Conservation (phyloP, 2,113 vertebrate genomes). For the Marmota flaviventris region DNA sequence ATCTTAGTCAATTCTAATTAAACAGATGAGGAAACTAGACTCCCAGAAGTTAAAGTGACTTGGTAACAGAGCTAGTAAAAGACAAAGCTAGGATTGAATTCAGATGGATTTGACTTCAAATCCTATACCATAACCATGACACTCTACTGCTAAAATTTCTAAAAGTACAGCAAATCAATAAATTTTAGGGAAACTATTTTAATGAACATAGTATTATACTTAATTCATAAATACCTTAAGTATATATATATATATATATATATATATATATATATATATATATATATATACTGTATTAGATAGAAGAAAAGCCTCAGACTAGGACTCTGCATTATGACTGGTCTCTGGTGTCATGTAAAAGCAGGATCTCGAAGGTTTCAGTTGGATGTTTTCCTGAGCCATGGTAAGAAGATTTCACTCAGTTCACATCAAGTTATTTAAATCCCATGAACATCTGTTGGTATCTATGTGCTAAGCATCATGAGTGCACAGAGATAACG, state of each 20-base stretch:
- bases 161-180: not conserved
- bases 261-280: not conserved
- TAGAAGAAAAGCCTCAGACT: not conserved
- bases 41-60: not conserved
- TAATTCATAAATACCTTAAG: not conserved
- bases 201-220: not conserved
- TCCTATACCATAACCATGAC: not conserved
- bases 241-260: not conserved
- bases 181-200: not conserved
- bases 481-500: not conserved
- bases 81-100: not conserved
- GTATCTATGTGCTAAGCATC: not conserved
- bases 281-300: not conserved
- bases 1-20: not conserved
- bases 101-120: not conserved
- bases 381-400: not conserved
- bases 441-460: not conserved
- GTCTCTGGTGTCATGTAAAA: not conserved
- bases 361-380: not conserved
- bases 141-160: not conserved
- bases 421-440: not conserved
- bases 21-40: not conserved
- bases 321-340: not conserved
- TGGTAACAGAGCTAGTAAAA: not conserved
- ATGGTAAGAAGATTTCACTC: not conserved